Conservation (phyloP, 2,113 vertebrate species). For the Ptilonorhynchus violaceus region DNA sequence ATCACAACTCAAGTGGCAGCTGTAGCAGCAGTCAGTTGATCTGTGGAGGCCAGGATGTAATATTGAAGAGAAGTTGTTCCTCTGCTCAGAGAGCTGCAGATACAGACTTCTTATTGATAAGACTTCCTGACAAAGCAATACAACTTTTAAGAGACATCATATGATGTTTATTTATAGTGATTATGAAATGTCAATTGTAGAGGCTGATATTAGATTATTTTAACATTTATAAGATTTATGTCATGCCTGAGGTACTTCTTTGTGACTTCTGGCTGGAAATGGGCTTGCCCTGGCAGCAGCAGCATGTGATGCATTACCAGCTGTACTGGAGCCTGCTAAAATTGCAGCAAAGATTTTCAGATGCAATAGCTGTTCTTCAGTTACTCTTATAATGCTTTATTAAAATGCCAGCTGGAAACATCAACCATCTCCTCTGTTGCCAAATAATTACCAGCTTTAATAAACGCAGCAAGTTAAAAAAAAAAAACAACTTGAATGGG, state of each 20-base stretch:
- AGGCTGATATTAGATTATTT: background rate
- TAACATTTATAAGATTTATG: background rate
- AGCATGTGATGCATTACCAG: background rate
- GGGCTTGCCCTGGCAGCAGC: background rate
- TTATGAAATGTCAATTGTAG: background rate
- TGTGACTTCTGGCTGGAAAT: background rate
- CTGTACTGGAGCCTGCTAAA: background rate
- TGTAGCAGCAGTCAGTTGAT: background rate
- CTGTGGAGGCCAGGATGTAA: background rate
- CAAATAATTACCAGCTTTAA: background rate
- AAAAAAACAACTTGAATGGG: background rate
- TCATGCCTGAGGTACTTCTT: background rate
- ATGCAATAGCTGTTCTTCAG: background rate
- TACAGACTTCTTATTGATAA: background rate
- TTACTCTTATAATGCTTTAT: background rate
- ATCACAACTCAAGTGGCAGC: background rate
- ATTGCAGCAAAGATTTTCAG: background rate
- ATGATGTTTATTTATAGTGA: background rate
- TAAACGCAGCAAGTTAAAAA: background rate
- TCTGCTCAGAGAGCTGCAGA: background rate
- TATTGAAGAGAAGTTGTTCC: background rate
- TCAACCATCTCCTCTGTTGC: background rate
- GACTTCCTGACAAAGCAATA: background rate
- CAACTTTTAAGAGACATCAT: background rate
- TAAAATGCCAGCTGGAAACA: background rate